Percentiles rank a stretch among this genome's conserved stretches.
These are phyloP conservation scores for Eretmodus cyanostictus DNA, from an alignment of 2,113 vertebrate species.

Conservation along the genomic window DNA sequence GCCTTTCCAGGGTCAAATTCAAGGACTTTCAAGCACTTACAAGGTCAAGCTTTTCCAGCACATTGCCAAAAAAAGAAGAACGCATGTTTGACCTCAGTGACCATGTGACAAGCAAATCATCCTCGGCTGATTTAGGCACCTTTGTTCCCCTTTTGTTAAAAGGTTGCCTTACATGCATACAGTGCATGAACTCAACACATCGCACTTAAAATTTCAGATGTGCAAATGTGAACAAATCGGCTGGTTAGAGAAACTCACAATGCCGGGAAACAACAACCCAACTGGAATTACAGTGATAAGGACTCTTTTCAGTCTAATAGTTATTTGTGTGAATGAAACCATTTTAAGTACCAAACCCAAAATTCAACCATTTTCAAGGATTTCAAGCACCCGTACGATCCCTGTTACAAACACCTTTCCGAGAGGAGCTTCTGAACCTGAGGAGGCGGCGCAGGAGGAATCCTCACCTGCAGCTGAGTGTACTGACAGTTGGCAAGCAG, in stretches of 20 bases:
- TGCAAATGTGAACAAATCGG: not conserved
- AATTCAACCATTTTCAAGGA: not conserved
- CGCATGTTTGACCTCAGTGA: not conserved
- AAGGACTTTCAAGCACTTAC: not conserved
- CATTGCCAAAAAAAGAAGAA: too few relatives aligned
- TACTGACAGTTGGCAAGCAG: slow-evolving; percentile 94
- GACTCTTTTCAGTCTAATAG: fast-evolving
- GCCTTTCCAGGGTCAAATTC: not conserved
- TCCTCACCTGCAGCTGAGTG: slow-evolving; percentile 85
- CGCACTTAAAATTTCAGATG: not conserved
- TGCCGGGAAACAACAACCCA: not conserved
- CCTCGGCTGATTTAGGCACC: fast-evolving
- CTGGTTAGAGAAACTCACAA: not conserved
- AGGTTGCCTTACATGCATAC: fast-evolving
- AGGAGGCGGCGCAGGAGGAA: not conserved
- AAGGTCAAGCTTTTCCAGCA: not conserved
- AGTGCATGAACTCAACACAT: fast-evolving
- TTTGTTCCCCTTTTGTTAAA: not conserved
- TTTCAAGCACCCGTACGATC: not conserved
- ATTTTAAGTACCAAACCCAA: not conserved
- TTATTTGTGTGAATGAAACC: not conserved
- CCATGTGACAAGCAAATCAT: not conserved
- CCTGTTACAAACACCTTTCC: fast-evolving
- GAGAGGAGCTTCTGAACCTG: not conserved
- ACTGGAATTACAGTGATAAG: fast-evolving